Conservation (phyloP, 2,888 invertebrate genomes). For the Andrena hattorfiana region DNA sequence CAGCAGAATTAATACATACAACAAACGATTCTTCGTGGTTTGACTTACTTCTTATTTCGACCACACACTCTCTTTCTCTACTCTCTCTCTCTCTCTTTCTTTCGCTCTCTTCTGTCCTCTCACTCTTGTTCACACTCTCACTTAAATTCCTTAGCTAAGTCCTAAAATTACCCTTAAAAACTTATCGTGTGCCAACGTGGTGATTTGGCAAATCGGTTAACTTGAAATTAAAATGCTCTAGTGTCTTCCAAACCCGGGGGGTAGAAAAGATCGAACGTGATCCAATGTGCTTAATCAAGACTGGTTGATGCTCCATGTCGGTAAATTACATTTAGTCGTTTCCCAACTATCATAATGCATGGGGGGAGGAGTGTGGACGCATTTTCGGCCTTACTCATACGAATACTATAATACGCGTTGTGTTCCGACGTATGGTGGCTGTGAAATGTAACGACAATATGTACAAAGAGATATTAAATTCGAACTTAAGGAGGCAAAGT, state of each 20-base stretch:
- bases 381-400: slow-evolving; percentile 43
- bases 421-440: slow-evolving; percentile 44
- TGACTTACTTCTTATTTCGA: slow-evolving; percentile 53
- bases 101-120: slow-evolving; percentile 25
- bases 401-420: slow-evolving; percentile 31
- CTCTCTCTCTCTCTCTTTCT: slow-evolving; percentile 16
- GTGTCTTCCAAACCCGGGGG: slow-evolving; percentile 34
- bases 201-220: slow-evolving; percentile 62
- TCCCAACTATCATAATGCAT: slow-evolving; percentile 68
- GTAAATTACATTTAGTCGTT: slow-evolving; percentile 49
- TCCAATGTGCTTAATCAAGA: slow-evolving; percentile 49
- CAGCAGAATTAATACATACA: slow-evolving; percentile 74
- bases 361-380: slow-evolving; percentile 39
- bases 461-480: slow-evolving; percentile 62
- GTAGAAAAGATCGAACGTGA: slow-evolving; percentile 69
- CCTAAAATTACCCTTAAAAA: slow-evolving; percentile 70
- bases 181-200: slow-evolving; percentile 62
- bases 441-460: slow-evolving; percentile 60
- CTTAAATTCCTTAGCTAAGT: slow-evolving; percentile 61
- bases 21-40: slow-evolving; percentile 70
- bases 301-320: slow-evolving; percentile 31
- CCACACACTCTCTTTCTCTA: slow-evolving; percentile 18
- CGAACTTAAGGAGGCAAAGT: neutral
- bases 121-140: slow-evolving; percentile 34
- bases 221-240: slow-evolving; percentile 49